Conservation (phyloP, 2,797 vertebrate species). For the Syngnathus rostellatus region DNA sequence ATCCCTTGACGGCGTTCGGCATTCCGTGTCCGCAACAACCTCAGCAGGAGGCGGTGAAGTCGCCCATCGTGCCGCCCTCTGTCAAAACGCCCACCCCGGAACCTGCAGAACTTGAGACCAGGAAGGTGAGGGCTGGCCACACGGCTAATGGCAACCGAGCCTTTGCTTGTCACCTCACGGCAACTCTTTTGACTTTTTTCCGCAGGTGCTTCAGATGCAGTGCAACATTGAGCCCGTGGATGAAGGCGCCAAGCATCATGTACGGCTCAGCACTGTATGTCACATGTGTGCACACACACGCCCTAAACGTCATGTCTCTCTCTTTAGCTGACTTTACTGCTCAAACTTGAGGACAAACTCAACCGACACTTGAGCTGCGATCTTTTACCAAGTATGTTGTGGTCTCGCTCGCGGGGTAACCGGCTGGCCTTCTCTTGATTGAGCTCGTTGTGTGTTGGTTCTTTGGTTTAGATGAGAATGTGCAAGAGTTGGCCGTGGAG, state of each 20-base stretch:
- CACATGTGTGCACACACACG: too few relatives aligned
- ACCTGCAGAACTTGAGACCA: constrained; percentile 90
- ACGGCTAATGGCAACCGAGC: background rate
- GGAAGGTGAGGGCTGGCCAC: constrained; percentile 73
- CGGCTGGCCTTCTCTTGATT: background rate
- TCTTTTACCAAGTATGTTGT: constrained; percentile 78
- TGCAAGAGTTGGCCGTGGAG: constrained; percentile 90
- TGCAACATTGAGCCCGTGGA: constrained; percentile 97
- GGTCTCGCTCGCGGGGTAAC: background rate
- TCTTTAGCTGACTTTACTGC: constrained; percentile 82
- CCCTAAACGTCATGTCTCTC: background rate
- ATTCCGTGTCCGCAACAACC: constrained; percentile 88
- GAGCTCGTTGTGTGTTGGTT: background rate
- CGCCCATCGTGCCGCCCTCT: constrained; percentile 88
- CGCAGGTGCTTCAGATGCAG: constrained; percentile 96
- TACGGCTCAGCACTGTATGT: constrained; percentile 52
- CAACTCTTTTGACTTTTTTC: background rate
- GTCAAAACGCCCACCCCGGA: constrained; percentile 95
- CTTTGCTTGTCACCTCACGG: background rate
- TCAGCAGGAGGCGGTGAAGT: constrained; percentile 90
- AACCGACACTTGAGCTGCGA: constrained; percentile 98
- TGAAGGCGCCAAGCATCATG: constrained; percentile 90
- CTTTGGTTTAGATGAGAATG: constrained; percentile 83
- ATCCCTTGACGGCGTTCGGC: constrained; percentile 93
- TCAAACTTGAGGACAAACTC: constrained; percentile 97